Evolutionary conservation across 2,888 invertebrate species (phyloP).

Genomic region (Chymomyza amoena): DNA sequence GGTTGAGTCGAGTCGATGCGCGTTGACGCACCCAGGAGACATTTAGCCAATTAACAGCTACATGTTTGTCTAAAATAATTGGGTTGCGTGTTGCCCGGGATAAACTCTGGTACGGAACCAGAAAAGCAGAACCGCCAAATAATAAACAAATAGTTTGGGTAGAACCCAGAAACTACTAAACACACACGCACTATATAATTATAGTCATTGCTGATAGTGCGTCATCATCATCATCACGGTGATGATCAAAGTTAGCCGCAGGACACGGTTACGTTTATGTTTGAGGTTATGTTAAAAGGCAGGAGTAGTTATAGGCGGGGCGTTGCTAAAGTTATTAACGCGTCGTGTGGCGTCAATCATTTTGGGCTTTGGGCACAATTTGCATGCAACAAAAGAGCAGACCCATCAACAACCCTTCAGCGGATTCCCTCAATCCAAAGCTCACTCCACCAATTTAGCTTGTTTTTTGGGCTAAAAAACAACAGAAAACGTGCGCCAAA

Average conservation of each 20-base stretch:
- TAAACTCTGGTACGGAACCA: constrained; percentile 6
- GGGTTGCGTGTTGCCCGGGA: constrained; percentile 62
- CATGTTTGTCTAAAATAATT: constrained; percentile 68
- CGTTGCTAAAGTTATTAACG: constrained; percentile 72
- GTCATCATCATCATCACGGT: constrained; percentile 41
- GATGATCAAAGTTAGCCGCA: constrained; percentile 54
- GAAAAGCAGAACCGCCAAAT: constrained; percentile 45
- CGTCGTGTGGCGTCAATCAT: constrained; percentile 73
- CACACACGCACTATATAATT: constrained; percentile 49
- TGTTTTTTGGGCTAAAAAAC: constrained; percentile 57
- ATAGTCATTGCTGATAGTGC: constrained; percentile 59
- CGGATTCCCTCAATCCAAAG: not conserved
- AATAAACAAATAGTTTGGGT: constrained; percentile 59
- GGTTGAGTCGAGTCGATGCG: constrained; percentile 27
- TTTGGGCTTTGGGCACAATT: constrained; percentile 49
- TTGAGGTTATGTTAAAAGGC: not conserved
- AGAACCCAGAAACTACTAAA: constrained; percentile 15
- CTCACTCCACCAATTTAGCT: not conserved
- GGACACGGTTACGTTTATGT: constrained; percentile 25
- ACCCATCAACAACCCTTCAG: constrained; percentile 16
- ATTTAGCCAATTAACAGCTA: constrained; percentile 74
- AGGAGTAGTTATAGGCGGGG: constrained; percentile 26
- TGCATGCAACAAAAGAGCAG: constrained; percentile 47
- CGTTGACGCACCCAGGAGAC: constrained; percentile 55
- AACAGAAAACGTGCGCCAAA: constrained; percentile 52